These are phyloP conservation scores for Tachyglossus aculeatus DNA, from an alignment of 2,797 vertebrate genomes.

Conservation along the genomic window DNA sequence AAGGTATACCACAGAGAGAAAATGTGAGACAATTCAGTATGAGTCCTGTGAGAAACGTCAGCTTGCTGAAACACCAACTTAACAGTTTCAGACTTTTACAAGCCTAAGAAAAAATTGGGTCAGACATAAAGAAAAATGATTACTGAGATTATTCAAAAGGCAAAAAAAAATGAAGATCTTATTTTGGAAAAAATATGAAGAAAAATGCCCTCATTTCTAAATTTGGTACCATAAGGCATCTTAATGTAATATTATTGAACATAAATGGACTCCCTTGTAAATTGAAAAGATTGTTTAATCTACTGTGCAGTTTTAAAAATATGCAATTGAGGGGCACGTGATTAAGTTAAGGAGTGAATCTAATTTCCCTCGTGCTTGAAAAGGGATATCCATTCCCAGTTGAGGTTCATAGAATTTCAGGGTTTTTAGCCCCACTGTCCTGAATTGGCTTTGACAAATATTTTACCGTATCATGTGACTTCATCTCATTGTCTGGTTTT, in stretches of 20 bases:
- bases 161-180: background rate
- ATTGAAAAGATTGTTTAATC: slow-evolving; percentile 35
- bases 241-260: background rate
- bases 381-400: too few relatives aligned
- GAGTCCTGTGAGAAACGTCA: slow-evolving; percentile 25
- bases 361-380: too few relatives aligned
- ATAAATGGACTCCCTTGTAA: slow-evolving; percentile 28
- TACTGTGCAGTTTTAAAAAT: too few relatives aligned
- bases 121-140: slow-evolving; percentile 6
- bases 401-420: too few relatives aligned
- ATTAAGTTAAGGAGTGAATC: too few relatives aligned
- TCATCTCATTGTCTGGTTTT: too few relatives aligned
- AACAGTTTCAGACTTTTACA: slow-evolving; percentile 25
- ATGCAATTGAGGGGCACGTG: too few relatives aligned
- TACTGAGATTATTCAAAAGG: background rate
- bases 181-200: background rate
- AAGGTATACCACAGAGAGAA: slow-evolving; percentile 7
- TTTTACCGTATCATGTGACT: too few relatives aligned
- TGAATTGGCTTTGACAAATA: too few relatives aligned
- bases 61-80: background rate
- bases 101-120: slow-evolving; percentile 37
- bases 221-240: background rate
- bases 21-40: slow-evolving; percentile 25
- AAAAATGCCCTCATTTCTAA: background rate
- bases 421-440: too few relatives aligned